A percentile compares a stretch with the other conserved stretches of the same genome.
Evolutionary conservation across 2,113 vertebrate genomes (phyloP).

Genomic region (Campylomormyrus numenius): DNA sequence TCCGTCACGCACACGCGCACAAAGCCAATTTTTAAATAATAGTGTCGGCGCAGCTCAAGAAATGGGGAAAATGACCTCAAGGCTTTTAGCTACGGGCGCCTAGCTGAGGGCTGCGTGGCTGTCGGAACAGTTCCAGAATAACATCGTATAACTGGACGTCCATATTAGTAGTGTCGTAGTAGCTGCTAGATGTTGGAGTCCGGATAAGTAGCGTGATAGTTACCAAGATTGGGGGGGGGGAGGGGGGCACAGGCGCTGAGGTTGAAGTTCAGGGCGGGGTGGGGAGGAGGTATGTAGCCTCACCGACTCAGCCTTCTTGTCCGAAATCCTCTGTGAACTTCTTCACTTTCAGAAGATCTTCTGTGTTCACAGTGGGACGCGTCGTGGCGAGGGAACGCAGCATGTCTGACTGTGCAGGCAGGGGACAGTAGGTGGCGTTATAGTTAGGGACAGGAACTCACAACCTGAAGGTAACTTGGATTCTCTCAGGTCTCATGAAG

Average conservation of each 20-base stretch:
- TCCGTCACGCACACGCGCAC: neutral
- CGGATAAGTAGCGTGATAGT: neutral
- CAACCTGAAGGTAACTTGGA: neutral
- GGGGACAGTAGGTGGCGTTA: neutral
- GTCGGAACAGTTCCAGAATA: neutral
- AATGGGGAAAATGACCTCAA: neutral
- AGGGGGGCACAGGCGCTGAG: neutral
- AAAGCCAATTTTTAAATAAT: neutral
- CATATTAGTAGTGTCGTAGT: slow-evolving; percentile 26
- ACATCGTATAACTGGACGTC: neutral
- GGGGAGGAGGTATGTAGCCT: neutral
- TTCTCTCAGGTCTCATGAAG: neutral
- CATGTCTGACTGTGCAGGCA: slow-evolving; percentile 80
- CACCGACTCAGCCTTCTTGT: slow-evolving; percentile 77
- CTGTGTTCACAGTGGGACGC: slow-evolving; percentile 85
- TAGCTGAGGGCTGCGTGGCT: neutral
- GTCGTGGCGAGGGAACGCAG: slow-evolving; percentile 88
- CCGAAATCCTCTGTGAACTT: slow-evolving; percentile 98
- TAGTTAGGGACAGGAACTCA: neutral
- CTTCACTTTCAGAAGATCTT: slow-evolving; percentile 90
- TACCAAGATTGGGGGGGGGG: neutral
- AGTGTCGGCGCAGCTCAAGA: neutral
- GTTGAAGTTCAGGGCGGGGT: neutral
- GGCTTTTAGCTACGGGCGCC: neutral
- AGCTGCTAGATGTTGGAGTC: slow-evolving; percentile 1